A percentile compares a stretch with the other conserved stretches of the same genome.
phyloP scores from a whole-genome alignment of 2,113 vertebrate genomes.

The Dromiciops gliroides region DNA sequence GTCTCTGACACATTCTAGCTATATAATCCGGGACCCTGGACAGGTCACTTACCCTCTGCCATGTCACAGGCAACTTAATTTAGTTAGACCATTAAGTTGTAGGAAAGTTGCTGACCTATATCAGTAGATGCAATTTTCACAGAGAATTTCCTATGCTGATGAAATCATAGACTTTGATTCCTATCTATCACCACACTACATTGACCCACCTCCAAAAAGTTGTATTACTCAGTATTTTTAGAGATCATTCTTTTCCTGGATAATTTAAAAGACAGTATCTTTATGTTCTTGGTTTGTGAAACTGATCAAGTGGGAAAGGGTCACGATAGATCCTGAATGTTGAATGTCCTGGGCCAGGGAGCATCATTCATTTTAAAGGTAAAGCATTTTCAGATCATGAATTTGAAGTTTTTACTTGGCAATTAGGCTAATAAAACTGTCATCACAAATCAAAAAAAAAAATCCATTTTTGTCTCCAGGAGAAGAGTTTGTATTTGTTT shows the following conservation, averaged over 20 bases:
- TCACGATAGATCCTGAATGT: conserved; percentile 18
- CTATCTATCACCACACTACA: not conserved
- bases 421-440: not conserved
- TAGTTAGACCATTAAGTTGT: not conserved
- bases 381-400: not conserved
- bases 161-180: not conserved
- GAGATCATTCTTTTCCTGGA: not conserved
- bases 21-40: not conserved
- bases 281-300: not conserved
- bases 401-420: not conserved
- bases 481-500: not conserved
- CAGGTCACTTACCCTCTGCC: not conserved
- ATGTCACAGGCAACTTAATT: not conserved
- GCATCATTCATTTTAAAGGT: not conserved
- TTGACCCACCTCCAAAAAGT: not conserved
- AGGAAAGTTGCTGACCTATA: not conserved
- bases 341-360: conserved; percentile 31
- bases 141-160: not conserved
- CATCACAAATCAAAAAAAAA: not conserved
- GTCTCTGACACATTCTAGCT: not conserved
- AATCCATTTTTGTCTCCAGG: not conserved
- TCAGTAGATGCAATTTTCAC: not conserved
- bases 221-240: not conserved
- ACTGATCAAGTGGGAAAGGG: not conserved
- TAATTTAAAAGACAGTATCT: not conserved